These are phyloP conservation scores for Nannobrachium achirus DNA, from an alignment of 2,113 vertebrate genomes.

Conservation along the genomic window DNA sequence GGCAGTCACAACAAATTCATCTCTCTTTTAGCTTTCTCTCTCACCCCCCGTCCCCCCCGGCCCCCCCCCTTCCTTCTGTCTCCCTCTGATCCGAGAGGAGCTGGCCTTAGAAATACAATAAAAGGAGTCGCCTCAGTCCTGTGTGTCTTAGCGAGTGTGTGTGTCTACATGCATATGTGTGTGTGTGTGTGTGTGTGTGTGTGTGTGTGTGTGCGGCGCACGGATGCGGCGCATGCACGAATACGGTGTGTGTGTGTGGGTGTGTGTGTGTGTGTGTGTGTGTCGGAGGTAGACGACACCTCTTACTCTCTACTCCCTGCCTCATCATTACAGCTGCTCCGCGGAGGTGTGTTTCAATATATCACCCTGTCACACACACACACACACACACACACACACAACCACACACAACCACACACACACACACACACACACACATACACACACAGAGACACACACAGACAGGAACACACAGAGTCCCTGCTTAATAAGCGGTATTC, in stretches of 20 bases:
- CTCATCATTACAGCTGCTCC: constrained; percentile 80
- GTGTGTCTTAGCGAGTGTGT: constrained; percentile 13
- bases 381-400: constrained; percentile 41
- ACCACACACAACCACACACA: constrained; percentile 48
- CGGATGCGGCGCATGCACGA: constrained; percentile 8
- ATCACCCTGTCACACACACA: constrained; percentile 65
- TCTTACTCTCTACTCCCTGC: constrained; percentile 75
- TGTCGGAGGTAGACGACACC: constrained; percentile 62
- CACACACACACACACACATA: constrained; percentile 39
- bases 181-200: background rate
- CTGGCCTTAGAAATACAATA: constrained; percentile 72
- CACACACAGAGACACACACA: constrained; percentile 22
- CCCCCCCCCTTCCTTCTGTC: constrained; percentile 27
- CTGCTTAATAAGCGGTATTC: constrained; percentile 80
- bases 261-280: constrained; percentile 46
- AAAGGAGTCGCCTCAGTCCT: constrained; percentile 68
- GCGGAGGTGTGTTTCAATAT: constrained; percentile 79
- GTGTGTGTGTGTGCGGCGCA: too few species aligned
- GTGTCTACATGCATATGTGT: background rate
- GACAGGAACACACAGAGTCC: constrained; percentile 53
- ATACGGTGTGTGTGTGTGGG: constrained; percentile 10
- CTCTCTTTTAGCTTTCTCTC: constrained; percentile 37
- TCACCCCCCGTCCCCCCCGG: constrained; percentile 23
- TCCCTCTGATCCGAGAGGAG: constrained; percentile 57
- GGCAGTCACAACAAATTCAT: constrained; percentile 78